Conservation (phyloP, 2,888 invertebrate species). For the Punctoribates punctum region DNA sequence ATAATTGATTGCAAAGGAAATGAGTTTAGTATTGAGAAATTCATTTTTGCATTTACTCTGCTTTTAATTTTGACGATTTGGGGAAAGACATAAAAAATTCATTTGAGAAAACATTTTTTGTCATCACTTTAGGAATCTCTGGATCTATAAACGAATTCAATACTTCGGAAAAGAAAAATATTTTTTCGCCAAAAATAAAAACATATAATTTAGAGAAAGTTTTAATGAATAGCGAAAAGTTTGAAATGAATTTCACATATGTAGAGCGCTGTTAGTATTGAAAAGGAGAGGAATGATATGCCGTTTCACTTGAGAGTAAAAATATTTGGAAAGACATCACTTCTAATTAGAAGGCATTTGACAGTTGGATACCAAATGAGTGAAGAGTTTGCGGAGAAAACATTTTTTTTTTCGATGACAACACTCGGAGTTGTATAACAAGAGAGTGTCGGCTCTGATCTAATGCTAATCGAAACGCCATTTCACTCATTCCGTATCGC, state of each 20-base stretch:
- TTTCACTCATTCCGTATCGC: too few species aligned
- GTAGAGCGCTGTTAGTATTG: not conserved
- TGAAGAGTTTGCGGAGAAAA: not conserved
- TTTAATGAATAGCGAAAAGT: not conserved
- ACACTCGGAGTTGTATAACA: too few species aligned
- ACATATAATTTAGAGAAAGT: not conserved
- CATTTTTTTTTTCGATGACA: not conserved
- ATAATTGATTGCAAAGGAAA: too few species aligned
- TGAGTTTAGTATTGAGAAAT: too few species aligned
- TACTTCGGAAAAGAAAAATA: too few species aligned
- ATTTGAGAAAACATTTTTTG: not conserved
- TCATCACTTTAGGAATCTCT: too few species aligned
- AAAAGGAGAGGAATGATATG: not conserved
- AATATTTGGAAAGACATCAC: not conserved
- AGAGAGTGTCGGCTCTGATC: not conserved
- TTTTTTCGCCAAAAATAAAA: too few species aligned
- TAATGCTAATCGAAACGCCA: slow-evolving; percentile 6
- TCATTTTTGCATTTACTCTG: too few species aligned
- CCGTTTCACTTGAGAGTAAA: not conserved
- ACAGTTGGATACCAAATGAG: not conserved
- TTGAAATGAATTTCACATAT: slow-evolving; percentile 10
- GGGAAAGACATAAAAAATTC: not conserved
- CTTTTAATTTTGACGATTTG: too few species aligned
- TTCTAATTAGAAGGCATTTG: slow-evolving; percentile 32
- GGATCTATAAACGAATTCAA: too few species aligned